Percentiles rank a stretch among this genome's conserved stretches.
These are phyloP conservation scores for Kryptopterus vitreolus DNA, from an alignment of 2,797 vertebrate genomes.

Conservation along the genomic window DNA sequence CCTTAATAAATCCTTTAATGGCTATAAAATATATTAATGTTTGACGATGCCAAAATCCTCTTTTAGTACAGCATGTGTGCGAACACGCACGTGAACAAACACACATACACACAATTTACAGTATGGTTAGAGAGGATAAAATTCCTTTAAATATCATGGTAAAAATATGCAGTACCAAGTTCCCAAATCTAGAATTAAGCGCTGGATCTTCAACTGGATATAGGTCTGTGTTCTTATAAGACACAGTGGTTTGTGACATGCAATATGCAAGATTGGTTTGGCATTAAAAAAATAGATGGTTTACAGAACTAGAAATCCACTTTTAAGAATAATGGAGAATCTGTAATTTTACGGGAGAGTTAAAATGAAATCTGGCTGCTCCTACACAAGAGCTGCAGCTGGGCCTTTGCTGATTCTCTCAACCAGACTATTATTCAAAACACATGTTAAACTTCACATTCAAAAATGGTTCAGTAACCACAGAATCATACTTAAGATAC, in stretches of 20 bases:
- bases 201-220: background rate
- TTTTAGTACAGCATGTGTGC: background rate
- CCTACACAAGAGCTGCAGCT: background rate
- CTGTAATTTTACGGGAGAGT: background rate
- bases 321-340: background rate
- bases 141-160: slow-evolving; percentile 2
- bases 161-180: slow-evolving; percentile 9
- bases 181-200: slow-evolving; percentile 11
- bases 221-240: background rate
- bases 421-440: slow-evolving; percentile 7
- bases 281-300: background rate
- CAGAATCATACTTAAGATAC: background rate
- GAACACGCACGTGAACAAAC: background rate
- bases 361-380: background rate
- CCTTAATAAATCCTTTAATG: background rate
- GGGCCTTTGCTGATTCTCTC: background rate
- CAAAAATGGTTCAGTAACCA: background rate
- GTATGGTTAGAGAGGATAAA: background rate
- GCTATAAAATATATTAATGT: background rate
- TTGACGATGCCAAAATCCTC: background rate
- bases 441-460: background rate
- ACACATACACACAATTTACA: background rate
- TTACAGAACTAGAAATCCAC: background rate
- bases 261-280: background rate
- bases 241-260: slow-evolving; percentile 10